phyloP scores from a whole-genome alignment of 2,888 invertebrate species.

The Trissolcus japonicus region DNA sequence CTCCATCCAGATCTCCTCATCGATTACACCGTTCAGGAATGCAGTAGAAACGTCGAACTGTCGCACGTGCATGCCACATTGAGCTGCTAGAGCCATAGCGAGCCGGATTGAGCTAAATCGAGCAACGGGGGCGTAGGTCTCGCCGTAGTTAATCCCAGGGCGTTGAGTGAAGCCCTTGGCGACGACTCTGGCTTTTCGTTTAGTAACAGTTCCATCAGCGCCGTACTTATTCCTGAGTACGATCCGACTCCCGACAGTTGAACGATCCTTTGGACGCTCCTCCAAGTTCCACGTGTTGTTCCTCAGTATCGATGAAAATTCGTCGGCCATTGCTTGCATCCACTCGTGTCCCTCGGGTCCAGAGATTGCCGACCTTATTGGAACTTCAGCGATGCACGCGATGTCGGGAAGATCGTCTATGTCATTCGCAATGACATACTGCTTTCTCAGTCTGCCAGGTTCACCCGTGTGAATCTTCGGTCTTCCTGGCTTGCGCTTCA shows the following conservation, averaged over 20 bases:
- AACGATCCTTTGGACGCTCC: not conserved
- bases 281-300: slow-evolving; percentile 1
- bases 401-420: too few species aligned
- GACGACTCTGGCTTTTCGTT: not conserved
- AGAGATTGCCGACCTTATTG: slow-evolving; percentile 3
- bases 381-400: slow-evolving; percentile 5
- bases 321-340: slow-evolving; percentile 5
- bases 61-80: slow-evolving; percentile 4
- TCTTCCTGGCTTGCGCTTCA: not conserved
- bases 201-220: not conserved
- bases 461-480: not conserved
- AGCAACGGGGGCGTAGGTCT: slow-evolving; percentile 1
- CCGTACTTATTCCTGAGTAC: not conserved
- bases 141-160: not conserved
- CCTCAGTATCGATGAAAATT: slow-evolving; percentile 7
- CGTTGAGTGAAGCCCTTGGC: not conserved
- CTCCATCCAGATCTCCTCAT: slow-evolving; percentile 9
- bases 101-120: not conserved
- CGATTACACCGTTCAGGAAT: slow-evolving; percentile 8
- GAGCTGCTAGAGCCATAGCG: not conserved
- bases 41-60: slow-evolving; percentile 6
- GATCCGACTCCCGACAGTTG: slow-evolving; percentile 4
- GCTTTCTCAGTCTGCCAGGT: not conserved
- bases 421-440: too few species aligned
- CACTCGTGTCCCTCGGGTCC: slow-evolving; percentile 5